These are phyloP conservation scores for Julus scandinavius DNA, from an alignment of 2,888 invertebrate genomes.

Conservation along the genomic window DNA sequence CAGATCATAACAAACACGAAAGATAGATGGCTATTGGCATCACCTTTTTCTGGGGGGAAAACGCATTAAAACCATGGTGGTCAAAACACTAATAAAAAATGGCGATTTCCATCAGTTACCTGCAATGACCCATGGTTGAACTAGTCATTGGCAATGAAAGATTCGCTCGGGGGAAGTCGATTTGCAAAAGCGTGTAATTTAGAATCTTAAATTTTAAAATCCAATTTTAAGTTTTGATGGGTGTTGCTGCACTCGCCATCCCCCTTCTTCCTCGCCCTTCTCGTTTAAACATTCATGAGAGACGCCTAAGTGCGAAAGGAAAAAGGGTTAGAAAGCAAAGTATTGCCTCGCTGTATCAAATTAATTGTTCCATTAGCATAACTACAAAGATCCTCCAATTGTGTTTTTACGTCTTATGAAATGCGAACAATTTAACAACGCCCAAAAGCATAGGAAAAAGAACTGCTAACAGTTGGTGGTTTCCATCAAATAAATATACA, in stretches of 20 bases:
- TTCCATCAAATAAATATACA: not conserved
- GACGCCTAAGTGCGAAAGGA: not conserved
- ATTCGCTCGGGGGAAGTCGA: not conserved
- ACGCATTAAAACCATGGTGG: not conserved
- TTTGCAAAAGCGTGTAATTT: not conserved
- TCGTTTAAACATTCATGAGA: constrained; percentile 26
- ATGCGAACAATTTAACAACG: constrained; percentile 15
- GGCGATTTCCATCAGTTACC: not conserved
- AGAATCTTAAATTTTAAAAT: constrained; percentile 15
- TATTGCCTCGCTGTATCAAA: constrained; percentile 25
- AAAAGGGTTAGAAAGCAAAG: not conserved
- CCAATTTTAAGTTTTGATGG: constrained; percentile 15
- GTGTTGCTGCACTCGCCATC: not conserved
- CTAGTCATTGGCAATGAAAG: not conserved
- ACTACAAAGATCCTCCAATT: constrained; percentile 11
- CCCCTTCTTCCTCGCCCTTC: constrained; percentile 30
- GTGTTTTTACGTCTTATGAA: constrained; percentile 5
- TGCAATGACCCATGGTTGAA: not conserved
- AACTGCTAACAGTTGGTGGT: constrained; percentile 11
- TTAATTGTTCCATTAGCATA: constrained; percentile 33
- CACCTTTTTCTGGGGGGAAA: too few species aligned
- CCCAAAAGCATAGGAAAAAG: not conserved
- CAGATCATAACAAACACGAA: too few species aligned
- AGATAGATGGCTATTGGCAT: too few species aligned
- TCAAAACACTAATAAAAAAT: not conserved